Base-by-base conservation (phyloP, 1,140 invertebrate species). In the Mylabris phalerata region DNA sequence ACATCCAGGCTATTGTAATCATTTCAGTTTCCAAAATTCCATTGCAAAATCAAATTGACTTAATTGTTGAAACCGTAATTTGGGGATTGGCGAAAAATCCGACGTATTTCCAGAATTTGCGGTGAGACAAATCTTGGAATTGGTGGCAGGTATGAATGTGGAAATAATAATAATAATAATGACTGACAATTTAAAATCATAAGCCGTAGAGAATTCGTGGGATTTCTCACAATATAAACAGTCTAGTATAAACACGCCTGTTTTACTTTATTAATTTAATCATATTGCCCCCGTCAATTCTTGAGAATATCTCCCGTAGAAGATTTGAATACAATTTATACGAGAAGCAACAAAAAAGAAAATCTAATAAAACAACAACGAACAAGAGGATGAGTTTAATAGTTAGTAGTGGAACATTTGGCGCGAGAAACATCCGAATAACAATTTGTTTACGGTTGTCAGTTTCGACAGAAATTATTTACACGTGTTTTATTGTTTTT, bases 151-250 rank as follows among this genome's bases (percentile, higher is more conserved):
- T 42, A 42, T 42, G 9, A 42, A n/a, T 10, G 52, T 55, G 52
- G 55, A 61, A 57, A 48, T 57, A 48, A 50, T 57, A 61, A 61
- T 57, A 61, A 61, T 61, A 57, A 61, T 42, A 42, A 42, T 42
- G 11, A 10, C 11, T 42, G 41, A 32, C 49, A 49, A n/a, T 50
- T 52, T 44, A 46, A 48, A 61, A 61, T 57, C 60, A 57, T 46
- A 48, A 57, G 55, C 48, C 50, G 60, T 61, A 61, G 60, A 62
- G 48, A 58, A 62, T 62, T 62, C 60, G 60, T 62, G 60, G 60
- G 60, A 62, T 62, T 62, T 62, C 56, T 62, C 60, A 63, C 61
- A 60, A 63, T 47, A 26, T 49, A 51, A 24, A 32, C 32, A 32
- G 32, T 32, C 32, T 32, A 32, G 32, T 3, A 32, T 32, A 32